Percentiles rank a stretch among this genome's conserved stretches.
These are phyloP conservation scores for Forbesichthys agassizii DNA, from an alignment of 2,113 vertebrate genomes.

Conservation along the genomic window DNA sequence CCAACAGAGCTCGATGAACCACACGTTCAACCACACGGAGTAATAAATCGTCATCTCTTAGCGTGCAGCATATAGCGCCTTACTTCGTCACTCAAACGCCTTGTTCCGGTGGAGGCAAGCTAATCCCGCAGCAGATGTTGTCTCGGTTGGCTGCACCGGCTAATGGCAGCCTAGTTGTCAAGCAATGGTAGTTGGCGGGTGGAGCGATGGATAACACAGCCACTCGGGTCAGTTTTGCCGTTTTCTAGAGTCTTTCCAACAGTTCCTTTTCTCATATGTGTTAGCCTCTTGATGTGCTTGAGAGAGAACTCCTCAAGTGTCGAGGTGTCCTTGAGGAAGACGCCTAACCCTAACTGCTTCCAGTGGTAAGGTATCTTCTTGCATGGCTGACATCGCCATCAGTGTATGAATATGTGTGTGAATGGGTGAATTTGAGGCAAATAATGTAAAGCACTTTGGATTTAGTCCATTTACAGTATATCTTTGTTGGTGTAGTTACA, in stretches of 20 bases:
- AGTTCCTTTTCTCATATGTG: not conserved
- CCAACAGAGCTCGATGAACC: slow-evolving; percentile 55
- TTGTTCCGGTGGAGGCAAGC: slow-evolving; percentile 9
- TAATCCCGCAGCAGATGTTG: slow-evolving; percentile 33
- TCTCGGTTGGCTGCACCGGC: slow-evolving; percentile 1
- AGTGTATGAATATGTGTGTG: too few species aligned
- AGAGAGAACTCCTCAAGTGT: too few species aligned
- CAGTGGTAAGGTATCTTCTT: too few species aligned
- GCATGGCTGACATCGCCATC: too few species aligned
- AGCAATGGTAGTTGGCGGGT: not conserved
- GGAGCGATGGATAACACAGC: slow-evolving; percentile 5
- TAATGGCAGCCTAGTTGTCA: slow-evolving; percentile 33
- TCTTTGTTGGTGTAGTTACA: not conserved
- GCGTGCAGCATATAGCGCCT: slow-evolving; percentile 24
- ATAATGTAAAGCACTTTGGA: too few species aligned
- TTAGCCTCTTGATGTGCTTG: not conserved
- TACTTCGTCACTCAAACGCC: slow-evolving; percentile 9
- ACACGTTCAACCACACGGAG: not conserved
- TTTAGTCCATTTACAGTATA: not conserved
- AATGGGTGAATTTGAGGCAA: too few species aligned
- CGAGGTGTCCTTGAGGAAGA: too few species aligned
- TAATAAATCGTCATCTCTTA: slow-evolving; percentile 23
- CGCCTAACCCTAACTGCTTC: too few species aligned
- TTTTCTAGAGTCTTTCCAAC: not conserved
- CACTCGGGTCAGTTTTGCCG: not conserved